Conservation (phyloP, 2,888 invertebrate species). For the Lypha dubia region DNA sequence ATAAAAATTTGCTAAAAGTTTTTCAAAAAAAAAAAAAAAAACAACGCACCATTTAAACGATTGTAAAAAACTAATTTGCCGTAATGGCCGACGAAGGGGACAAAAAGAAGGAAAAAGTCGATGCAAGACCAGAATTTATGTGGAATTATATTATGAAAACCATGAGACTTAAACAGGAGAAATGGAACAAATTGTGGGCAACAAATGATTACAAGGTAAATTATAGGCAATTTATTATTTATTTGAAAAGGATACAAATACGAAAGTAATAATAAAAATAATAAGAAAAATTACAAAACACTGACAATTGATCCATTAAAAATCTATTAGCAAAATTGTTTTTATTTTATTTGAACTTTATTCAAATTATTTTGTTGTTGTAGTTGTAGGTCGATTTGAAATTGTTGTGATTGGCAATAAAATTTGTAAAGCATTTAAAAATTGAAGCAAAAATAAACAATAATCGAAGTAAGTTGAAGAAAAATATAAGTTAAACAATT, state of each 20-base stretch:
- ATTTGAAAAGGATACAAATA: not conserved
- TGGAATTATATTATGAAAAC: constrained; percentile 78
- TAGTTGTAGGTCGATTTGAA: not conserved
- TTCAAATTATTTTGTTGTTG: not conserved
- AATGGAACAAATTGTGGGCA: constrained; percentile 78
- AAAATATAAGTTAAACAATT: too few species aligned
- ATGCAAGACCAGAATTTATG: constrained; percentile 76
- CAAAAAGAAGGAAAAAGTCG: constrained; percentile 72
- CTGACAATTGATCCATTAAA: constrained; percentile 30
- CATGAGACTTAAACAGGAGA: constrained; percentile 78
- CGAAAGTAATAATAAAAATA: not conserved
- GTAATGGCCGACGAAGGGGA: constrained; percentile 74
- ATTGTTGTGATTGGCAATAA: constrained; percentile 17
- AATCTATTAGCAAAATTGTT: constrained; percentile 42
- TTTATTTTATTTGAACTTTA: constrained; percentile 1
- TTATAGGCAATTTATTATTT: not conserved
- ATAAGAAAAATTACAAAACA: not conserved
- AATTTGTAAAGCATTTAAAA: not conserved
- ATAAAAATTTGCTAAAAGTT: constrained; percentile 41
- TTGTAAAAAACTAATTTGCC: constrained; percentile 49
- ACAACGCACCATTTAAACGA: constrained; percentile 23
- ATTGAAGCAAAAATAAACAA: not conserved
- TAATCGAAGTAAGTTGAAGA: too few species aligned
- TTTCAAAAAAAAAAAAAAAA: not conserved
- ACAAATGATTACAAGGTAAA: constrained; percentile 76